Evolutionary conservation across 2,797 vertebrate species (phyloP), one percentile per base, ranked within the genome.

Genomic region (Selene dorsalis): DNA sequence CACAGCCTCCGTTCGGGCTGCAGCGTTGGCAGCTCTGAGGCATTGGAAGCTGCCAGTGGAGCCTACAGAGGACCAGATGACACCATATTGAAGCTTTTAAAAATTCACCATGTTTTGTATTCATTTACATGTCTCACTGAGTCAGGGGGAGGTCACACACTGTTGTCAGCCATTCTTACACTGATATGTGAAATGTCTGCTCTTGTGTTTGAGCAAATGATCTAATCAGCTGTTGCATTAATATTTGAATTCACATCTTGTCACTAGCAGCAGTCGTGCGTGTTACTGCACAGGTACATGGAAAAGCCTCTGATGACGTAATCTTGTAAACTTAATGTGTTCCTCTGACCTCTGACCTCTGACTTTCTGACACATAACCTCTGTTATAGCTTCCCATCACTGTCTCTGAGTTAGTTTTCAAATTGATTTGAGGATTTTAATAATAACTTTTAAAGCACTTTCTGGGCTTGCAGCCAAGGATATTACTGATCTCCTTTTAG

Each of bases 81-180:
- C 87, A 87, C 89, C 89, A 87, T 90, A 88, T 85, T 90, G 88
- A 65, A 66, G 83, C 60, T 47, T 87, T 90, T 85, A 88, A 91
- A 92, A 81, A 90, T 87, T 65, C 5, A 86, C 48, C 78, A 79
- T 59, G 81, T 57, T 89, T 86, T 81, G 73, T 83, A 35, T 80
- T 88, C 65, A 71, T 88, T 86, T 89, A 84, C 69, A 82, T 88
- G 66, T 61, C 61, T 30, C 50, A 60, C 77, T 65, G 79, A 80
- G 89, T 91, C 85, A 91, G 69, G 6, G 24, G 71, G 82, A 82
- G 86, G 90, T 90, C 84, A 84, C 22, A 47, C 30, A 43, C 53
- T 35, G n/a, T 18, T 63, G 22, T 79, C 72, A 62, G 71, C 60
- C 30, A 14, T 59, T 22, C 35, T 20, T 43, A 45, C 5, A 9